Percentiles rank a stretch among this genome's conserved stretches.
Conservation (phyloP, 1,140 invertebrate genomes). For the Anastatus disparis region DNA sequence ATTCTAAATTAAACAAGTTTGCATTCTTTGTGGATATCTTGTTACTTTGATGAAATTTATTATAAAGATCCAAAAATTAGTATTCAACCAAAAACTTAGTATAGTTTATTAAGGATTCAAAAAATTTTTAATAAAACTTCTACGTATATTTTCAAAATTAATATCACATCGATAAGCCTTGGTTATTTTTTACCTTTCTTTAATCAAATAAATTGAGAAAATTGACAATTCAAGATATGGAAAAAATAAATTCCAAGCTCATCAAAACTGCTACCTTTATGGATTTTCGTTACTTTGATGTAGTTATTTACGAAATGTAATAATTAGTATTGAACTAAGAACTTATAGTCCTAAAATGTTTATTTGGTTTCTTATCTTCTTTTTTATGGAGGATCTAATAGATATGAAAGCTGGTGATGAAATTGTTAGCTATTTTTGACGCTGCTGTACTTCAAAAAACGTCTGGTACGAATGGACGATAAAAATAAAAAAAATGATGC, state of each 20-base stretch:
- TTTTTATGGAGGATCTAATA: slow-evolving; percentile 88
- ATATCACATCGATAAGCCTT: no score
- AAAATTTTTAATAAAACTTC: no score
- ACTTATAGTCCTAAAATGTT: slow-evolving; percentile 92
- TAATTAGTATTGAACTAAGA: slow-evolving; percentile 87
- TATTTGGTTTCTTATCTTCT: slow-evolving; percentile 97
- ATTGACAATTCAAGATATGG: slow-evolving; percentile 84
- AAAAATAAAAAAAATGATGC: slow-evolving; percentile 75
- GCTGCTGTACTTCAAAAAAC: slow-evolving; percentile 78
- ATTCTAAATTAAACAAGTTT: no score
- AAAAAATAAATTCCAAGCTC: slow-evolving; percentile 75
- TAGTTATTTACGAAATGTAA: slow-evolving; percentile 84
- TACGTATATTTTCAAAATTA: slow-evolving; percentile 81
- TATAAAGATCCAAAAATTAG: no score
- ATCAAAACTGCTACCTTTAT: slow-evolving; percentile 84
- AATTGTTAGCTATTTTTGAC: slow-evolving; percentile 89
- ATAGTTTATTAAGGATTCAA: no score
- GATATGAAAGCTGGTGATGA: slow-evolving; percentile 75
- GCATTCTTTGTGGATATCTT: no score
- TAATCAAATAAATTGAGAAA: slow-evolving; percentile 80
- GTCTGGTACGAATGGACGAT: slow-evolving; percentile 99
- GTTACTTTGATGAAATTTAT: no score
- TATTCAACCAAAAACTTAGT: no score
- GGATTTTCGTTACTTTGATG: slow-evolving; percentile 97
- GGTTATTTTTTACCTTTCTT: slow-evolving; percentile 86